These are phyloP conservation scores for Malurus elegans DNA, from an alignment of 2,113 vertebrate genomes.

Conservation along the genomic window DNA sequence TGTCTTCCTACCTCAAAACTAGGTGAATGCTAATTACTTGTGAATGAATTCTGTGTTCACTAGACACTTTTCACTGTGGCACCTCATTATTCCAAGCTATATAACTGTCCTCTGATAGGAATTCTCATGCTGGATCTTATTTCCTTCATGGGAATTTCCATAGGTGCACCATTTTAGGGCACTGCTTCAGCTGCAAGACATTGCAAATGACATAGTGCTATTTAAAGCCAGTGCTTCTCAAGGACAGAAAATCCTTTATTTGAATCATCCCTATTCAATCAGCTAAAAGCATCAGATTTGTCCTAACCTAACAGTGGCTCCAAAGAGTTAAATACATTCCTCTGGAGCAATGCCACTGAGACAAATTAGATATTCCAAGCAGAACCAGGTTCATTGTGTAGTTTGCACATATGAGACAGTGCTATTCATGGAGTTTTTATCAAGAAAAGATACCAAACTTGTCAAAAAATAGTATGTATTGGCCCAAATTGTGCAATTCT, in stretches of 20 bases:
- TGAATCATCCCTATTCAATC: neutral
- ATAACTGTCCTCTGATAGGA: constrained; percentile 17
- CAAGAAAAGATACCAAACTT: constrained; percentile 12
- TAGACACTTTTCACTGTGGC: neutral
- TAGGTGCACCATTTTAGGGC: neutral
- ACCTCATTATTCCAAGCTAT: constrained; percentile 18
- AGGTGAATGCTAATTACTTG: neutral
- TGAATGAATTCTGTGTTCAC: constrained; percentile 4
- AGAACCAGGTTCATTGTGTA: constrained; percentile 39
- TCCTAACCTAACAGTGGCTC: neutral
- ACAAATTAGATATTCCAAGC: constrained; percentile 43
- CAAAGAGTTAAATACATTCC: constrained; percentile 33
- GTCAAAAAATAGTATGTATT: constrained; percentile 25
- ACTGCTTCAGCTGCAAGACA: neutral
- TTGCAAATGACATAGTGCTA: neutral
- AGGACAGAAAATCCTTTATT: constrained; percentile 28
- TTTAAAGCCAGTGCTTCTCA: neutral
- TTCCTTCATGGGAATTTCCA: neutral
- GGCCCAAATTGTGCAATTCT: constrained; percentile 12
- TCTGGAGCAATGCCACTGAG: neutral
- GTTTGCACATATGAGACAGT: constrained; percentile 12
- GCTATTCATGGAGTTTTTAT: constrained; percentile 40
- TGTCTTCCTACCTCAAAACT: constrained; percentile 8
- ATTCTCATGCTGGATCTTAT: neutral
- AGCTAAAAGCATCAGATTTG: neutral